Conservation (phyloP, 30 jellyfish, hydroid and myxozoan genomes). For the Pseudorhiza aurosa region DNA sequence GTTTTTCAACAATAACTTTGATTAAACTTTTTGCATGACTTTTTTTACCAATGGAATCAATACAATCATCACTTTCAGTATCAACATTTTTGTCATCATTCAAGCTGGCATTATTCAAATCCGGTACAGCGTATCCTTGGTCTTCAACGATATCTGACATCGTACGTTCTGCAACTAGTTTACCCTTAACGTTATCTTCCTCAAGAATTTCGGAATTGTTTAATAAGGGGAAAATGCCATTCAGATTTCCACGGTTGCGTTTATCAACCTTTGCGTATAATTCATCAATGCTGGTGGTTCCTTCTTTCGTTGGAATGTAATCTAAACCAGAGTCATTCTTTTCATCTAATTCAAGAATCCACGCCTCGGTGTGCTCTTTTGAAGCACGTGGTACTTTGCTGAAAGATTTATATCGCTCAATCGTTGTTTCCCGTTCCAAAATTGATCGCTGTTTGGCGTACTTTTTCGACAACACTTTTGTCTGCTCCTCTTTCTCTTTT, state of each 20-base stretch:
- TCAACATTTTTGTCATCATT: background rate
- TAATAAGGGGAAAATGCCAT: constrained; percentile 6
- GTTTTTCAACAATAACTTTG: constrained; percentile 29
- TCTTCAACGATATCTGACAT: constrained; percentile 60
- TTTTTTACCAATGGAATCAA: background rate
- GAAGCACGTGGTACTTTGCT: constrained; percentile 78
- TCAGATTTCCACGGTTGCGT: constrained; percentile 14
- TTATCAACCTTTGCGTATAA: constrained; percentile 64
- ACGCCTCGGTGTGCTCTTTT: constrained; percentile 48
- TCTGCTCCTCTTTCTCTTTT: constrained; percentile 35
- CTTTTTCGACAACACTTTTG: constrained; percentile 37
- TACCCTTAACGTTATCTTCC: background rate
- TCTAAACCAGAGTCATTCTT: constrained; percentile 16
- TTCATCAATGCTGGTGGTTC: constrained; percentile 27
- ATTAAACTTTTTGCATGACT: background rate
- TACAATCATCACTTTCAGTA: constrained; percentile 47
- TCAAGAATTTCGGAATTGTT: background rate
- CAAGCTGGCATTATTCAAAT: background rate
- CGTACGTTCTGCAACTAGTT: constrained; percentile 14
- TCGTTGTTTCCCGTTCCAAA: constrained; percentile 63
- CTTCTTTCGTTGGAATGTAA: constrained; percentile 51
- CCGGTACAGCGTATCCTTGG: constrained; percentile 19
- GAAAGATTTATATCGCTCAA: constrained; percentile 66
- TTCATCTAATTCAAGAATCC: constrained; percentile 34
- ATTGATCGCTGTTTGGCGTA: constrained; percentile 71